Conservation (phyloP, 2,113 vertebrate species). For the Semicossyphus pulcher region DNA sequence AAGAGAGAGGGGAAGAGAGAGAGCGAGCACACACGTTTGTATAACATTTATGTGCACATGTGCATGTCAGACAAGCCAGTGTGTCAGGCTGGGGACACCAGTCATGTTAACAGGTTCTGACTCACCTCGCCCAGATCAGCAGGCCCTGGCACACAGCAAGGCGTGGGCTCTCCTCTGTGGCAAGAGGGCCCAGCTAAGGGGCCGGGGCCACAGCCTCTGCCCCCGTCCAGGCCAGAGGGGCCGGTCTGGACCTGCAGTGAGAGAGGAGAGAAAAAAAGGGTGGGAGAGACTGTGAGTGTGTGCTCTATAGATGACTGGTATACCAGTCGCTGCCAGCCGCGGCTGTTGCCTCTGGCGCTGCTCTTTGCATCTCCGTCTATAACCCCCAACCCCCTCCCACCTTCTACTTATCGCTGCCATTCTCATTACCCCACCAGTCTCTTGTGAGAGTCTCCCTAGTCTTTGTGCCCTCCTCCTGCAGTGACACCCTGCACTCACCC, state of each 20-base stretch:
- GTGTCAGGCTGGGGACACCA: slow-evolving; percentile 81
- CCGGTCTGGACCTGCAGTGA: slow-evolving; percentile 63
- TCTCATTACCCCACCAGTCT: slow-evolving; percentile 40
- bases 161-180: slow-evolving; percentile 62
- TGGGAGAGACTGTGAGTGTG: slow-evolving; percentile 32
- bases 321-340: slow-evolving; percentile 64
- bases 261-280: slow-evolving; percentile 19
- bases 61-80: slow-evolving; percentile 65
- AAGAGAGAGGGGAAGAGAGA: slow-evolving; percentile 33
- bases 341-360: slow-evolving; percentile 61
- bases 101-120: slow-evolving; percentile 86
- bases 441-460: slow-evolving; percentile 31
- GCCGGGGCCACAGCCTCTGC: slow-evolving; percentile 55
- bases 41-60: slow-evolving; percentile 74
- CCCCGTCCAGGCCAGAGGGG: slow-evolving; percentile 50
- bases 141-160: slow-evolving; percentile 61
- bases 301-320: slow-evolving; percentile 58
- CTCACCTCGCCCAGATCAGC: slow-evolving; percentile 82
- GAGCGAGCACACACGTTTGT: slow-evolving; percentile 49
- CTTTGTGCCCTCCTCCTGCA: slow-evolving; percentile 27
- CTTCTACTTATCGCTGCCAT: slow-evolving; percentile 47
- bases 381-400: slow-evolving; percentile 23
- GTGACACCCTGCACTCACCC: slow-evolving; percentile 22
- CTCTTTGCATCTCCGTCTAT: slow-evolving; percentile 48
- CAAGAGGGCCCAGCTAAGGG: slow-evolving; percentile 66